Base-by-base conservation (phyloP, 2,797 vertebrate genomes). In the Babyrousa celebensis region DNA sequence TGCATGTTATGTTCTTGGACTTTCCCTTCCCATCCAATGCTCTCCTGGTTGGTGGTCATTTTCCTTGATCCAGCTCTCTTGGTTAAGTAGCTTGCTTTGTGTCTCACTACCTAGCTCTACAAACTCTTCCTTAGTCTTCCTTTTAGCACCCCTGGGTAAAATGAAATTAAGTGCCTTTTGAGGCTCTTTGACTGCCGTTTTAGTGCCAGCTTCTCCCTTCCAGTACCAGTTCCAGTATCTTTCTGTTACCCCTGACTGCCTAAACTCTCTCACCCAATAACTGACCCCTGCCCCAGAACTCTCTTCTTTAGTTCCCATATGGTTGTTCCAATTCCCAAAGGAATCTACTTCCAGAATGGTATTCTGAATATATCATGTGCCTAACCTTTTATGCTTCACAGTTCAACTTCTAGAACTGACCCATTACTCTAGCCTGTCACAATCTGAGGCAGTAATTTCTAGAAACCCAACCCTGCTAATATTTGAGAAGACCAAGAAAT, bases 381-480 rank as follows among this genome's bases (percentile, higher is more conserved):
- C 87, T 23, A 88, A 74, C 16, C 6, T 86, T 87, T 94, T 72
- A 87, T 87, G 8, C 14, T 91, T 71, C 10, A 82, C 6, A 90
- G 43, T 32, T 27, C 23, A 86, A 58, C 54, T 72, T 65, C 48
- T 85, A 92, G 25, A 87, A 90, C n/a, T 80, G 6, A 67, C 54
- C 67, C 15, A 84, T 92, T 71, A 84, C 25, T 63, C 18, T 5
- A 52, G 36, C 6, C 10, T 75, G 8, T 67, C 52, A 90, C 56
- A 90, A 75, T 87, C 29, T 75, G 74, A 94, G 91, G 56, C 20
- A 88, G 90, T 80, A 62, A 87, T 91, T 92, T 94, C 25, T 63
- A 91, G 16, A 88, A 10, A 75, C 9, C 14, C 56, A 78, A 94
- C 10, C 8, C 68, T 89, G 62, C 12, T 56, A 88, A 77, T 71